Percentiles rank a stretch among this genome's conserved stretches.
Evolutionary conservation across 2,888 invertebrate genomes (phyloP).

Genomic region (Agrochola circellaris): DNA sequence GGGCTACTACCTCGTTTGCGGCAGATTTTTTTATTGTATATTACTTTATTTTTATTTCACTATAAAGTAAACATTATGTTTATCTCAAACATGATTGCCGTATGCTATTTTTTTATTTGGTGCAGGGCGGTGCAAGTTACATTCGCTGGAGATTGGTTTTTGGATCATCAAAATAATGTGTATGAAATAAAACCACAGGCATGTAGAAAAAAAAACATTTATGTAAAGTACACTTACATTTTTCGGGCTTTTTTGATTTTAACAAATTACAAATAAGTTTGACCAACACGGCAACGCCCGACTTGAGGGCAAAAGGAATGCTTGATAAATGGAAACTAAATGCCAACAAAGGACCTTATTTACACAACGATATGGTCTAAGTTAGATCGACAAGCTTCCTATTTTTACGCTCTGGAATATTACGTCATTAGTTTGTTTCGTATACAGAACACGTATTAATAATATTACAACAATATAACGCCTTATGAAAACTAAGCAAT

Average conservation of each 20-base stretch:
- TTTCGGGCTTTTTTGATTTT: conserved; percentile 5
- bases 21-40: no score
- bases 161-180: neutral
- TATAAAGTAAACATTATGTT: no score
- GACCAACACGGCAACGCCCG: neutral
- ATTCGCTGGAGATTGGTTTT: neutral
- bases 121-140: neutral
- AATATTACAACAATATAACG: neutral
- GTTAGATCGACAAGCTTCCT: neutral
- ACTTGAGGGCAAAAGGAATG: neutral
- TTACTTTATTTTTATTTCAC: no score
- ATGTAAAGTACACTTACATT: conserved; percentile 49
- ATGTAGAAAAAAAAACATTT: conserved; percentile 56
- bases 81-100: no score
- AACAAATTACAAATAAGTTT: neutral
- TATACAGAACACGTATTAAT: neutral
- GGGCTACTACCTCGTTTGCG: no score
- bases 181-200: conserved; percentile 52
- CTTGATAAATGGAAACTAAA: neutral
- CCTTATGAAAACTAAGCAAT: neutral
- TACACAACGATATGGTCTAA: neutral
- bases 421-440: neutral
- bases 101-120: neutral
- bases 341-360: neutral
- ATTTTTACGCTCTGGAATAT: neutral